phyloP scores from a whole-genome alignment of 2,113 vertebrate species.

The Bubo blakistoni region DNA sequence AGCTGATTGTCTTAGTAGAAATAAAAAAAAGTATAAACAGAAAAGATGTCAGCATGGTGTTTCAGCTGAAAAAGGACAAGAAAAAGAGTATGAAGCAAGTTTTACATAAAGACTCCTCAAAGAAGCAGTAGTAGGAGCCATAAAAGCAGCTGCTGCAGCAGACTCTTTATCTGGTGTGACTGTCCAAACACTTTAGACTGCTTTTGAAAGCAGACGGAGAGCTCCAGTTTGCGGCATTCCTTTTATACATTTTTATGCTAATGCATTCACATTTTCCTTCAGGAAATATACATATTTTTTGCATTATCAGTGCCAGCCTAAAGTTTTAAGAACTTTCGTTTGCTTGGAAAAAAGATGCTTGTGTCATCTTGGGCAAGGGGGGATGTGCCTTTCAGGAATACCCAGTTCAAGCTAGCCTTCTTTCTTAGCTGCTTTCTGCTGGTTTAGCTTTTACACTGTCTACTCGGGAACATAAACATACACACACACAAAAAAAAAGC shows the following conservation, averaged over 20 bases:
- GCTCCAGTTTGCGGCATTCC: background rate
- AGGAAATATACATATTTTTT: background rate
- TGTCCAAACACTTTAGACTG: background rate
- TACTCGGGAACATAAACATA: background rate
- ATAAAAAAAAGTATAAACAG: background rate
- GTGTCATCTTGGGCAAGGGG: background rate
- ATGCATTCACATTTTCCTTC: background rate
- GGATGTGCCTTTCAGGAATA: background rate
- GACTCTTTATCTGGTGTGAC: background rate
- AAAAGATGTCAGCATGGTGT: background rate
- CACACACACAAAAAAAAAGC: background rate
- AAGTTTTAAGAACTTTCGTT: slow-evolving; percentile 21
- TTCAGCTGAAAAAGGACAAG: background rate
- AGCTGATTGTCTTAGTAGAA: background rate
- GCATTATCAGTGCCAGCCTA: background rate
- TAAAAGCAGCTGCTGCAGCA: background rate
- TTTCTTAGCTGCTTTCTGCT: background rate
- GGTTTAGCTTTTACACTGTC: background rate
- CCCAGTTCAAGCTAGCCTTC: background rate
- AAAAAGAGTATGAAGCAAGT: background rate
- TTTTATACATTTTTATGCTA: background rate
- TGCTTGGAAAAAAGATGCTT: background rate
- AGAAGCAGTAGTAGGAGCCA: background rate
- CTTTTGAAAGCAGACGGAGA: background rate
- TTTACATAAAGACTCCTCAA: background rate